phyloP scores from a whole-genome alignment of 2,888 invertebrate genomes.

The Drosophila neoperkinsi region DNA sequence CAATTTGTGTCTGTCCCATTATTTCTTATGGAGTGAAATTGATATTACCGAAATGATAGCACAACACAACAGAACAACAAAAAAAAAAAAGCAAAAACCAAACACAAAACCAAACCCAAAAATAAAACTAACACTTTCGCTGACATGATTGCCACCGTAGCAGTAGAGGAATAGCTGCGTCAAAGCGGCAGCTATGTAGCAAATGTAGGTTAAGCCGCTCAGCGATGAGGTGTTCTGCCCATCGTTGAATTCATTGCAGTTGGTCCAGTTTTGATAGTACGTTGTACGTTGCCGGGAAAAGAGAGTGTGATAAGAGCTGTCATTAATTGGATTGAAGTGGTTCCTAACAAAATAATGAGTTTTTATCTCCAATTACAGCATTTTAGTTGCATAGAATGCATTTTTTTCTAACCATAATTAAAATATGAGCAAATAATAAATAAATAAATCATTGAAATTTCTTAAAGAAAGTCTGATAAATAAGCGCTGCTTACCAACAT shows the following conservation, averaged over 20 bases:
- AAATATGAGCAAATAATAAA: background rate
- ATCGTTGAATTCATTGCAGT: slow-evolving; percentile 9
- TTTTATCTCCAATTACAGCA: slow-evolving; percentile 19
- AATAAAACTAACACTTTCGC: slow-evolving; percentile 80
- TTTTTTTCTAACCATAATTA: background rate
- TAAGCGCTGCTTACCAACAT: slow-evolving; percentile 75
- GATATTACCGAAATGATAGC: slow-evolving; percentile 58
- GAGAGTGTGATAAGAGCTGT: slow-evolving; percentile 32
- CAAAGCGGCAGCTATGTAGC: slow-evolving; percentile 79
- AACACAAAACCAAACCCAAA: slow-evolving; percentile 7
- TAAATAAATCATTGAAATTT: background rate
- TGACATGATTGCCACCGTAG: slow-evolving; percentile 82
- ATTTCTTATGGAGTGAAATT: slow-evolving; percentile 64
- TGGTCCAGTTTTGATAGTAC: slow-evolving; percentile 10
- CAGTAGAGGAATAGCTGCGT: slow-evolving; percentile 83
- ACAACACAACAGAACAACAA: slow-evolving; percentile 15
- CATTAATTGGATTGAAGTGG: slow-evolving; percentile 44
- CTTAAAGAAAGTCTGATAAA: background rate
- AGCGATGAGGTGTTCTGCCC: slow-evolving; percentile 80
- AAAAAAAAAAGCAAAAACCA: slow-evolving; percentile 22
- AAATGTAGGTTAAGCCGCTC: slow-evolving; percentile 79
- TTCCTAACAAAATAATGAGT: slow-evolving; percentile 5
- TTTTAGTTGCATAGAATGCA: background rate
- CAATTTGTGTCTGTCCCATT: slow-evolving; percentile 65
- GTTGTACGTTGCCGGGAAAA: background rate